A percentile compares a stretch with the other conserved stretches of the same genome.
phyloP scores from a whole-genome alignment of 2,888 invertebrate species.

The Patella depressa region DNA sequence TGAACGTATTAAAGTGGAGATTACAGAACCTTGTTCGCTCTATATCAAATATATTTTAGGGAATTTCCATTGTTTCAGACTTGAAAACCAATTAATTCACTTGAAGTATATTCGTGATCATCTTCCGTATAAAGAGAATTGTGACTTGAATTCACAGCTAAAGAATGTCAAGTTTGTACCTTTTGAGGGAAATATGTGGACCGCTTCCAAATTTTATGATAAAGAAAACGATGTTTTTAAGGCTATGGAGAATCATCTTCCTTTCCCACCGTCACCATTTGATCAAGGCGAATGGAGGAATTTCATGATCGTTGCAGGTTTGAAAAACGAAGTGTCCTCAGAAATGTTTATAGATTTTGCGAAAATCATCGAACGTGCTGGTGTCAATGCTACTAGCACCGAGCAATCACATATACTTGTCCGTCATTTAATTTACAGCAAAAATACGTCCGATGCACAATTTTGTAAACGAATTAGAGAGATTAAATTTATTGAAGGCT shows the following conservation, averaged over 20 bases:
- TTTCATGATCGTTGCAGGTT: slow-evolving; percentile 32
- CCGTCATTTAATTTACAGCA: too few relatives aligned
- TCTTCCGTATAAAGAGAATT: slow-evolving; percentile 19
- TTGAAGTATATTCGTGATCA: slow-evolving; percentile 24
- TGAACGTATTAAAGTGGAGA: slow-evolving; percentile 33
- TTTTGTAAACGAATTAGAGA: too few relatives aligned
- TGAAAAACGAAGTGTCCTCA: slow-evolving; percentile 28
- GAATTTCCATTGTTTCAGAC: slow-evolving; percentile 19
- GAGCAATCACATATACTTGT: too few relatives aligned
- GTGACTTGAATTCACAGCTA: slow-evolving; percentile 33
- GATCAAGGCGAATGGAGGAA: slow-evolving; percentile 15
- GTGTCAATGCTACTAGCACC: slow-evolving; percentile 12
- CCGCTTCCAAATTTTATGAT: slow-evolving; percentile 48
- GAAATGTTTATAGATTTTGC: slow-evolving; percentile 38
- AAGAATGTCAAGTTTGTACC: slow-evolving; percentile 36
- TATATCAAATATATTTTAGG: slow-evolving; percentile 35
- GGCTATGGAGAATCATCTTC: slow-evolving; percentile 40
- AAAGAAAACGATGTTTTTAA: slow-evolving; percentile 42
- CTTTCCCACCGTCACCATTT: slow-evolving; percentile 41
- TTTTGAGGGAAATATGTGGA: slow-evolving; percentile 35
- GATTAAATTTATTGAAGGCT: too few relatives aligned
- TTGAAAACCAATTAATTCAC: slow-evolving; percentile 16
- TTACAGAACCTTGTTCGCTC: slow-evolving; percentile 13
- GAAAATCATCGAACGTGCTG: slow-evolving; percentile 23
- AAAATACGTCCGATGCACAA: too few relatives aligned